Percentiles rank a stretch among this genome's conserved stretches.
Conservation (phyloP, 2,797 vertebrate species). For the Hoplostethus mediterraneus region DNA sequence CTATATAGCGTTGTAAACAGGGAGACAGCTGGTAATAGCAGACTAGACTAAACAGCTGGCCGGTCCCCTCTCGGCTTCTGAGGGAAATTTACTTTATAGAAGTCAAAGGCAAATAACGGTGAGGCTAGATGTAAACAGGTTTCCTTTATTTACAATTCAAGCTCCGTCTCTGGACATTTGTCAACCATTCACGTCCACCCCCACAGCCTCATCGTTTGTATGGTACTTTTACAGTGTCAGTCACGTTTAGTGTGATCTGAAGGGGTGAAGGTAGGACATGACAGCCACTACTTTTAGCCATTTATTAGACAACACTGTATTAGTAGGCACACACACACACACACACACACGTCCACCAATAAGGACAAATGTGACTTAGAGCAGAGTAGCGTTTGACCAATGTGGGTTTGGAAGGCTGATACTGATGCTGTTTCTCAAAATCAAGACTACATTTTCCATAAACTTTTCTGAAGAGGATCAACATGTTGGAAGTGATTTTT, state of each 20-base stretch:
- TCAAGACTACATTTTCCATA: too few relatives aligned
- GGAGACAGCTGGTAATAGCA: constrained; percentile 10
- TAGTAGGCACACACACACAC: neutral
- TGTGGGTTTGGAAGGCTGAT: too few relatives aligned
- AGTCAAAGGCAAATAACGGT: neutral
- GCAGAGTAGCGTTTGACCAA: too few relatives aligned
- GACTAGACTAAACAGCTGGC: constrained; percentile 16
- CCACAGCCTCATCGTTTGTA: neutral
- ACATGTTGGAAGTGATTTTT: too few relatives aligned
- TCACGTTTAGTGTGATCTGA: constrained; percentile 23
- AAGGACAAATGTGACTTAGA: constrained; percentile 23
- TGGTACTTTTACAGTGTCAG: neutral
- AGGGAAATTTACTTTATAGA: neutral
- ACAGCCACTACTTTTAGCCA: constrained; percentile 44
- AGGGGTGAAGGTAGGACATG: neutral
- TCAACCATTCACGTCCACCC: constrained; percentile 1
- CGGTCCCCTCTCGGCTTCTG: neutral
- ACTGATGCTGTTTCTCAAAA: too few relatives aligned
- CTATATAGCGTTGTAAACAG: neutral
- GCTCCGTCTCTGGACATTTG: neutral
- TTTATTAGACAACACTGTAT: constrained; percentile 23
- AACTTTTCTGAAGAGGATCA: too few relatives aligned
- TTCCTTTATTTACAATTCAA: neutral
- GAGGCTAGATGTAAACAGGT: constrained; percentile 2
- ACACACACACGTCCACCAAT: constrained; percentile 28